Evolutionary conservation across 2,797 vertebrate genomes (phyloP).

Genomic region (Borostomias antarcticus): DNA sequence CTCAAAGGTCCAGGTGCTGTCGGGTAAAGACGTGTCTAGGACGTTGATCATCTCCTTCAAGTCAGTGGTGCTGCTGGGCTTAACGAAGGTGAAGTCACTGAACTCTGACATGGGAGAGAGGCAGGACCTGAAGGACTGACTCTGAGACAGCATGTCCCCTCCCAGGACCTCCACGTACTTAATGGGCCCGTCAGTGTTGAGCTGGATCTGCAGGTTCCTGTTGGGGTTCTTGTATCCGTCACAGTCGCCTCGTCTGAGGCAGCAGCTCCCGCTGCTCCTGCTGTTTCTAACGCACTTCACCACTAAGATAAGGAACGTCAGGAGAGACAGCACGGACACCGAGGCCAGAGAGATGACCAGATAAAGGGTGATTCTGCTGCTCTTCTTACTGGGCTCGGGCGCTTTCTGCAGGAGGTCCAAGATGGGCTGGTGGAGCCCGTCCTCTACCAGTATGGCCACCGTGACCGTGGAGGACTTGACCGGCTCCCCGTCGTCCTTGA

Average conservation of each 20-base stretch:
- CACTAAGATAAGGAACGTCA: slow-evolving; percentile 38
- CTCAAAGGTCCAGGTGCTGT: slow-evolving; percentile 74
- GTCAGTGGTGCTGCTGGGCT: slow-evolving; percentile 52
- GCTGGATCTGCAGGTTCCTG: slow-evolving; percentile 59
- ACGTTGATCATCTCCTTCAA: slow-evolving; percentile 72
- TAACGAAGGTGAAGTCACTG: slow-evolving; percentile 42
- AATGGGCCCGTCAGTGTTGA: slow-evolving; percentile 58
- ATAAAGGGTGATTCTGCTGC: slow-evolving; percentile 41
- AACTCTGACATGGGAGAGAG: slow-evolving; percentile 38
- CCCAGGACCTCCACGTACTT: slow-evolving; percentile 62
- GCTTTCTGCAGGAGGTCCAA: slow-evolving; percentile 45
- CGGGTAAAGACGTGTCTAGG: slow-evolving; percentile 67
- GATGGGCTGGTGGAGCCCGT: slow-evolving; percentile 52
- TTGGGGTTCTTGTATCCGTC: slow-evolving; percentile 51
- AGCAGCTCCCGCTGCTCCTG: slow-evolving; percentile 40
- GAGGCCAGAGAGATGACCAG: slow-evolving; percentile 45
- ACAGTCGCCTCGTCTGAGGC: slow-evolving; percentile 33
- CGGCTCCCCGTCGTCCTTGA: slow-evolving; percentile 59
- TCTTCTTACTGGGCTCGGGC: slow-evolving; percentile 39
- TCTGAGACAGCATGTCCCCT: slow-evolving; percentile 42
- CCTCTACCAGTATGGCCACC: slow-evolving; percentile 57
- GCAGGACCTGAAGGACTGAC: slow-evolving; percentile 40
- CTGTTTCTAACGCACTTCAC: slow-evolving; percentile 43
- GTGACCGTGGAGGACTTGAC: slow-evolving; percentile 56
- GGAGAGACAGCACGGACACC: slow-evolving; percentile 36